These are phyloP conservation scores for Caenorhabditis zanzibari DNA, from an alignment of 2,888 invertebrate genomes.

Conservation along the genomic window DNA sequence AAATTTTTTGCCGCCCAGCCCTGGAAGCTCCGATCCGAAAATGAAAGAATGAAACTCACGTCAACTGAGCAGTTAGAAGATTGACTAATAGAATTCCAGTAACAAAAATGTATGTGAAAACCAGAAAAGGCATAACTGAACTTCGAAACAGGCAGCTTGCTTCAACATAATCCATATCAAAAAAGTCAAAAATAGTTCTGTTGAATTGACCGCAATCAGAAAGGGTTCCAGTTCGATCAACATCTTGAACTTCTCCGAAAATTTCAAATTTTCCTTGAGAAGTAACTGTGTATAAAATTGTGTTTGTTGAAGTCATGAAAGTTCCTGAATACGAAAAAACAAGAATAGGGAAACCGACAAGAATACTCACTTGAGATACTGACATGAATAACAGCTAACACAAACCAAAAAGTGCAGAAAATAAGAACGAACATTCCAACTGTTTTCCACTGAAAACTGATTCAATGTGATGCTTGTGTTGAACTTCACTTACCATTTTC, in stretches of 20 bases:
- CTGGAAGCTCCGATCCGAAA: no score
- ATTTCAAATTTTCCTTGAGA: conserved; percentile 71
- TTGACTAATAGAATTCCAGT: conserved; percentile 69
- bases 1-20: no score
- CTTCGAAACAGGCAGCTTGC: conserved; percentile 59
- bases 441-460: conserved; percentile 55
- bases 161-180: conserved; percentile 54
- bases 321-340: conserved; percentile 37
- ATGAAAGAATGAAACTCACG: conserved; percentile 42
- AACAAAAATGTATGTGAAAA: conserved; percentile 68
- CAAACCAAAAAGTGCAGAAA: conserved; percentile 68
- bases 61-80: conserved; percentile 68
- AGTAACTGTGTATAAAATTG: conserved; percentile 57
- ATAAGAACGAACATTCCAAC: conserved; percentile 68
- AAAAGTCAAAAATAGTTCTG: conserved; percentile 30
- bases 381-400: conserved; percentile 66
- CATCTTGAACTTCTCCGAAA: conserved; percentile 69
- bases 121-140: conserved; percentile 55
- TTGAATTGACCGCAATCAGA: conserved; percentile 23
- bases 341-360: not conserved
- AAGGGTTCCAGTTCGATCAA: conserved; percentile 37
- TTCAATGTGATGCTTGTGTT: no score
- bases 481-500: conserved; percentile 46
- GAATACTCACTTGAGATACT: conserved; percentile 59
- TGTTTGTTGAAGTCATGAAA: conserved; percentile 6